phyloP scores from a whole-genome alignment of 2,797 vertebrate genomes.

The Phoeniculus purpureus region DNA sequence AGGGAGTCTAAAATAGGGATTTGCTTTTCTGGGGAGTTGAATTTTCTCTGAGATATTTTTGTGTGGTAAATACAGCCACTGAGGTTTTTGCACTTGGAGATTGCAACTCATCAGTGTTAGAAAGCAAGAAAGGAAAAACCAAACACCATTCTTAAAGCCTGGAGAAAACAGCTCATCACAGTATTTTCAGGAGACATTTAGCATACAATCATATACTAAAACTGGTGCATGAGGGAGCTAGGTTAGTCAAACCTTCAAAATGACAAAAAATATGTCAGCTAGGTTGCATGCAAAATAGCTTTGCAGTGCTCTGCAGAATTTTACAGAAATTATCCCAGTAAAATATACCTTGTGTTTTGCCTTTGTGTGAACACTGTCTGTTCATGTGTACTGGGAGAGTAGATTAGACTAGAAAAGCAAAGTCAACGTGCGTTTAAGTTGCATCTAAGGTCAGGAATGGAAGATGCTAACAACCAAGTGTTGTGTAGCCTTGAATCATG shows the following conservation, averaged over 20 bases:
- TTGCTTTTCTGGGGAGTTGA: not conserved
- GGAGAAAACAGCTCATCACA: not conserved
- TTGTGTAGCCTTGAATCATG: not conserved
- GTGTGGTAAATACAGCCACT: not conserved
- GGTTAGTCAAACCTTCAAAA: not conserved
- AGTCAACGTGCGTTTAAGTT: not conserved
- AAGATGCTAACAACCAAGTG: not conserved
- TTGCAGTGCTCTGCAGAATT: not conserved
- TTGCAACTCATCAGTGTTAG: not conserved
- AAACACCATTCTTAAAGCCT: not conserved
- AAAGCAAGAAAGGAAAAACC: constrained; percentile 10
- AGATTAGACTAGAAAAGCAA: not conserved
- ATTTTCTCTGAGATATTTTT: constrained; percentile 36
- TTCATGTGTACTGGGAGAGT: not conserved
- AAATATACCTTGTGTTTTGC: not conserved
- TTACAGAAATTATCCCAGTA: not conserved
- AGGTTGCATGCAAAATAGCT: not conserved
- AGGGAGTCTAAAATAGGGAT: constrained; percentile 7
- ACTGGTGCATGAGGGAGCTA: not conserved
- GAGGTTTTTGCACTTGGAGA: not conserved
- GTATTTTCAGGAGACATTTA: not conserved
- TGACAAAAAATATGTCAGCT: not conserved
- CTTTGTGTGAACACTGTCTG: not conserved
- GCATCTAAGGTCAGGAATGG: not conserved
- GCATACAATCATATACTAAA: not conserved